These are phyloP conservation scores for Biston stratarius DNA, from an alignment of 2,888 invertebrate species.

Conservation along the genomic window DNA sequence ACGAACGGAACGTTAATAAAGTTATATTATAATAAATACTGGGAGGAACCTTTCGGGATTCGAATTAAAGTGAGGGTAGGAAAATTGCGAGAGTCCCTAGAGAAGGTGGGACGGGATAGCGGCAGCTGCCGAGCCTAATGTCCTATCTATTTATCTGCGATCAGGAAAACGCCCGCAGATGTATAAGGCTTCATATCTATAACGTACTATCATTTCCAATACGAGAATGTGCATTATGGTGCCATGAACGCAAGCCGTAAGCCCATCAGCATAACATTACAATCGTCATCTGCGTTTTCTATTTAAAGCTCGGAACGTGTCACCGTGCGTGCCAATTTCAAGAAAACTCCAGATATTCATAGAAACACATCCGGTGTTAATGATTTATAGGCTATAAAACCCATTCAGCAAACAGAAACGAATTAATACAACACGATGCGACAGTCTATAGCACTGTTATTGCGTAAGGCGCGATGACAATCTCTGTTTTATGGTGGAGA, in stretches of 20 bases:
- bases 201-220: slow-evolving; percentile 44
- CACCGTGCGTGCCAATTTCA: slow-evolving; percentile 61
- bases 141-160: slow-evolving; percentile 81
- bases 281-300: slow-evolving; percentile 30
- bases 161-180: slow-evolving; percentile 68
- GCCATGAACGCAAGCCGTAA: slow-evolving; percentile 57
- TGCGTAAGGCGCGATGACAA: slow-evolving; percentile 82
- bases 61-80: slow-evolving; percentile 84
- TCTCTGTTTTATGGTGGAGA: slow-evolving; percentile 83
- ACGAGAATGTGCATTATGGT: slow-evolving; percentile 40
- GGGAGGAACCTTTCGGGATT: slow-evolving; percentile 81
- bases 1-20: slow-evolving; percentile 79
- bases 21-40: slow-evolving; percentile 84
- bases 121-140: slow-evolving; percentile 83
- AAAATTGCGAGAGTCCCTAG: slow-evolving; percentile 81
- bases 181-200: slow-evolving; percentile 60
- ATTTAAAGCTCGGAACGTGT: slow-evolving; percentile 49
- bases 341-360: slow-evolving; percentile 58
- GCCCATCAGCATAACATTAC: slow-evolving; percentile 52
- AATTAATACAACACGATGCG: slow-evolving; percentile 66
- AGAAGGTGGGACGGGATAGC: slow-evolving; percentile 67
- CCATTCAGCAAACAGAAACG: slow-evolving; percentile 73
- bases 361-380: slow-evolving; percentile 65
- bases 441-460: slow-evolving; percentile 63
- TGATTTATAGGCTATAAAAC: slow-evolving; percentile 74